Evolutionary conservation across 2,888 invertebrate genomes (phyloP).

Genomic region (Peribatodes rhomboidaria): DNA sequence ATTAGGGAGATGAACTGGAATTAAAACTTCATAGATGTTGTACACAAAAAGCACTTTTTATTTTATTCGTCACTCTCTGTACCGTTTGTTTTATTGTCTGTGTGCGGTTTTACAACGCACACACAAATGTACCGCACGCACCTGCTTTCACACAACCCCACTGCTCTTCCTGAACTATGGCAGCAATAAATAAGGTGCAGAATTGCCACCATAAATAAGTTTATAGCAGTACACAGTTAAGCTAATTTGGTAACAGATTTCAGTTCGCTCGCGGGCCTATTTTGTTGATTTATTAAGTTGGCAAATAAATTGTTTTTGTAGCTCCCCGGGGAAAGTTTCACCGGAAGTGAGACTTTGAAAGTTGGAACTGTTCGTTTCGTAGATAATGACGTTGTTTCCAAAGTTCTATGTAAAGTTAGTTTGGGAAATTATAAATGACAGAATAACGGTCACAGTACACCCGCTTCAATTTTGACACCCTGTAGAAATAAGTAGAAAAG

Average conservation of each 20-base stretch:
- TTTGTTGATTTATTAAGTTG: slow-evolving; percentile 42
- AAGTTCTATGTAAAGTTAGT: slow-evolving; percentile 8
- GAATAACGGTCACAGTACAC: not conserved
- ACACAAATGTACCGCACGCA: not conserved
- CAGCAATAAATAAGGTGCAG: slow-evolving; percentile 59
- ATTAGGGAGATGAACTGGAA: no score
- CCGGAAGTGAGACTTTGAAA: slow-evolving; percentile 11
- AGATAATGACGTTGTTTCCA: slow-evolving; percentile 13
- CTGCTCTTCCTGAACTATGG: slow-evolving; percentile 16
- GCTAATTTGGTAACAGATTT: slow-evolving; percentile 49
- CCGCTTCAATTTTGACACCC: not conserved
- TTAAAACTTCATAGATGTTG: no score
- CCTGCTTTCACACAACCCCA: not conserved
- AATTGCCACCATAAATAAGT: slow-evolving; percentile 65
- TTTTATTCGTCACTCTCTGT: not conserved
- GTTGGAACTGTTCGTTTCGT: slow-evolving; percentile 14
- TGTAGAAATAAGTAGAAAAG: not conserved
- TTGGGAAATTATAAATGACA: not conserved
- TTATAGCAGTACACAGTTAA: slow-evolving; percentile 52
- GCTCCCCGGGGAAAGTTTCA: slow-evolving; percentile 16
- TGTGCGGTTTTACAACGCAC: not conserved
- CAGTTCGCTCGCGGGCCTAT: slow-evolving; percentile 36
- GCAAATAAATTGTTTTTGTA: slow-evolving; percentile 34
- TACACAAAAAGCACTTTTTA: no score
- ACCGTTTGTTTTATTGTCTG: not conserved